phyloP scores from a whole-genome alignment of 2,888 invertebrate species.

The Halictus ligatus region DNA sequence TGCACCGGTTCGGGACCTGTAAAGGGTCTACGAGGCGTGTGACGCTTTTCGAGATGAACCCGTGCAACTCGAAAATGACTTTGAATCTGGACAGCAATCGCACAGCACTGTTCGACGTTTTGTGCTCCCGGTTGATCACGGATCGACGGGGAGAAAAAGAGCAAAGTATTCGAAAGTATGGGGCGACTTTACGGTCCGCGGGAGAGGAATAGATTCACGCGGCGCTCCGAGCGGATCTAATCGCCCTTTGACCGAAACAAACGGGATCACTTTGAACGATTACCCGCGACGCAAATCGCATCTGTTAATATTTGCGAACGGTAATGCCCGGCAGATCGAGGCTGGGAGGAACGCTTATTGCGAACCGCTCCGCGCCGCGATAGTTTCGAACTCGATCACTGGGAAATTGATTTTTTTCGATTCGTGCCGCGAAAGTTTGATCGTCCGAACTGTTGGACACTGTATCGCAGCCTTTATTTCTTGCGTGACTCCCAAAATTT shows the following conservation, averaged over 20 bases:
- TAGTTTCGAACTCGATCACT: neutral
- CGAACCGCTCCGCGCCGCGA: neutral
- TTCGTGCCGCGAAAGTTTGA: neutral
- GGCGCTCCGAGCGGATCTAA: slow-evolving; percentile 31
- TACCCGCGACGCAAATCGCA: slow-evolving; percentile 18
- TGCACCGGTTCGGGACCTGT: neutral
- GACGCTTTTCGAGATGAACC: neutral
- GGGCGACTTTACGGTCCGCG: neutral
- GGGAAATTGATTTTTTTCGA: neutral
- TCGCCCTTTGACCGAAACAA: slow-evolving; percentile 40
- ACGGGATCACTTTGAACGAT: slow-evolving; percentile 42
- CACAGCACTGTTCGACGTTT: neutral
- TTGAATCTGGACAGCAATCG: neutral
- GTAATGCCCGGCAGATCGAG: slow-evolving; percentile 25
- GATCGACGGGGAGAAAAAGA: neutral
- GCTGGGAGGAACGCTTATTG: neutral
- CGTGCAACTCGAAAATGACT: neutral
- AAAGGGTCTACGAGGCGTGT: neutral
- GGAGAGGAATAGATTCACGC: slow-evolving; percentile 26
- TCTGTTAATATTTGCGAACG: slow-evolving; percentile 40
- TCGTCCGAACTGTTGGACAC: neutral
- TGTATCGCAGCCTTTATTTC: neutral
- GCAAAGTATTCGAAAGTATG: neutral
- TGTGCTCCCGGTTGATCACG: neutral
- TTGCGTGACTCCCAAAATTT: neutral